Evolutionary conservation across 2,797 vertebrate genomes (phyloP), one percentile per base, ranked within the genome.

Genomic region (Etheostoma perlongum): DNA sequence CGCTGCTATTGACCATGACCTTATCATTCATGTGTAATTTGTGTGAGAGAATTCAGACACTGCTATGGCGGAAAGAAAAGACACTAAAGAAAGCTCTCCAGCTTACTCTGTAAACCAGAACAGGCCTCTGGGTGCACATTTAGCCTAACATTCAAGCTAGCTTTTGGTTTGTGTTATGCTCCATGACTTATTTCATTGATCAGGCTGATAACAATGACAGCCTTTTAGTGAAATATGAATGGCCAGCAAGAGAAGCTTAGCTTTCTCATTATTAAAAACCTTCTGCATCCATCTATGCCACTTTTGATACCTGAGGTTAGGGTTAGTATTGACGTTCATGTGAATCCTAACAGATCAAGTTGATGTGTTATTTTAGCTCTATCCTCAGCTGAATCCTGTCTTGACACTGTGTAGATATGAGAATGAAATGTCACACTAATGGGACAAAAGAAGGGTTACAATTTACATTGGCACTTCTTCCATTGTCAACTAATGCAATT

Each of bases 1-100:
- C 70, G 71, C 74, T 64, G 78, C 85, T 83, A 80, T 92, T 91
- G 89, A 91, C 85, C 81, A 81, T 77, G 88, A 92, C 88, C 90
- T 89, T 79, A 88, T 86, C 85, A 86, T 80, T 88, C 85, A 87
- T 84, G 78, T 88, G 76, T 82, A 76, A 89, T 83, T 86, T 84
- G 63, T 72, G 64, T 30, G 66, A 72, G 62, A 83, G 27, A 89
- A 86, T 75, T 79, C 67, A 77, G 49, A 68, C 68, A 59, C 23
- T 9, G 23, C 71, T 80, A 62, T 30, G 19, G 59, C 8, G 2
- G 30, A 1, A 59, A 42, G 52, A 82, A 46, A 75, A 55, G 64
- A 49, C 82, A 63, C 21, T 21, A 8, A 55, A 23, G 25, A 40
- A 42, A 44, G 40, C 64, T 47, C 51, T 67, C 14, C 10, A 25